phyloP scores from a whole-genome alignment of 2,888 invertebrate species.

The Chorisops tibialis region DNA sequence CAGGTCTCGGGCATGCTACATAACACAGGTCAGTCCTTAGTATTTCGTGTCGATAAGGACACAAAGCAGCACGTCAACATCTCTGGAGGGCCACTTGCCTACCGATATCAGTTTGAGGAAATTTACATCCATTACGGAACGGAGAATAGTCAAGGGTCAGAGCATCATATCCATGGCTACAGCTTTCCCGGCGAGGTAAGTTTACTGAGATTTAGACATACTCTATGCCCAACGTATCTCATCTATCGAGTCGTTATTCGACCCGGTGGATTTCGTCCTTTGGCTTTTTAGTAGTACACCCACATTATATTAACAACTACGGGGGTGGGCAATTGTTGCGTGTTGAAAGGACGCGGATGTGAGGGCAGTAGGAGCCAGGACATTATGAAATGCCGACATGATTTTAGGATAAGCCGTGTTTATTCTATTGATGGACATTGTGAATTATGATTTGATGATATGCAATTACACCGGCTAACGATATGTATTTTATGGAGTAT shows the following conservation, averaged over 20 bases:
- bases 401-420: conserved; percentile 22
- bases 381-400: conserved; percentile 10
- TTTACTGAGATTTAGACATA: conserved; percentile 30
- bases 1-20: conserved; percentile 85
- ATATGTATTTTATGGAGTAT: conserved; percentile 14
- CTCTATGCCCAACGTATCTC: background rate
- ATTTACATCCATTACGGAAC: conserved; percentile 94
- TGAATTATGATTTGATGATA: conserved; percentile 27
- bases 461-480: conserved; percentile 23
- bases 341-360: background rate
- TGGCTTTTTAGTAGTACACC: background rate
- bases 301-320: background rate
- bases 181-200: conserved; percentile 96
- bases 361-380: background rate
- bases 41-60: conserved; percentile 87
- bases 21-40: conserved; percentile 92
- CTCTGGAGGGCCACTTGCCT: conserved; percentile 92
- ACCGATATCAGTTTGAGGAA: conserved; percentile 92
- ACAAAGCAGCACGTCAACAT: conserved; percentile 91
- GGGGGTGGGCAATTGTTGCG: conserved; percentile 6
- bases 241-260: background rate
- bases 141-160: conserved; percentile 87
- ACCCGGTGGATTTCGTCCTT: background rate
- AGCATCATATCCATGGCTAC: conserved; percentile 92
- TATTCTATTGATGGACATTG: conserved; percentile 14